Evolutionary conservation across 2,797 vertebrate genomes (phyloP), one percentile per base, ranked within the genome.

Genomic region (Rallus crepitans): DNA sequence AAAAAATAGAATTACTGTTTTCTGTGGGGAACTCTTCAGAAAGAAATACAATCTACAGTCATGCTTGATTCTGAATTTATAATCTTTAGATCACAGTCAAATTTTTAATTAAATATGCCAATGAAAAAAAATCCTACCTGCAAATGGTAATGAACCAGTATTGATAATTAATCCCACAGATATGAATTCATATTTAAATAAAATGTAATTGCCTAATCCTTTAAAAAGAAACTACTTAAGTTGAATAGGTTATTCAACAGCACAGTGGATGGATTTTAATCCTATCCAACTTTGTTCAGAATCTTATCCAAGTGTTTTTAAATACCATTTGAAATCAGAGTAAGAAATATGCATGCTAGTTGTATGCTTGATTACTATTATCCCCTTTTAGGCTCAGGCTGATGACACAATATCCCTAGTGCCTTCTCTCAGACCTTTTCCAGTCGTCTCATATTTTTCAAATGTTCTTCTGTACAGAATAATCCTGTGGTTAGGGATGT

Each of bases 111-210:
- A 82, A 69, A 7, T 59, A 65, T 50, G 42, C 4, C 37, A 94
- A 39, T 11, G 14, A 33, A 87, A 93, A 93, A 81, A 50, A 53
- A 15, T 15, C 35, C 33, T 71, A 84, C 47, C 78, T 95, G 53
- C 28, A 90, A 94, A 81, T 79, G n/a, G 28, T 94, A 90, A 81
- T 64, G 48, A 79, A 88, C 91, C 21, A 84, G 77, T 59, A 89
- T 40, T 87, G 50, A 82, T 82, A 87, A 93, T 87, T 87, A 94
- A 89, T 80, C 72, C 42, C 48, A 71, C 39, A 79, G n/a, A 53
- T 12, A 89, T 13, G 13, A 16, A 82, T 52, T 61, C 30, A 61
- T 75, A 56, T 79, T 91, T 69, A 93, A 90, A 94, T 69, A 61
- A 75, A 89, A 72, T n/a, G 28, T 30, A 90, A 76, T 61, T 77